Percentiles rank a stretch among this genome's conserved stretches.
Conservation (phyloP, 2,888 invertebrate species). For the Alsophila aescularia region DNA sequence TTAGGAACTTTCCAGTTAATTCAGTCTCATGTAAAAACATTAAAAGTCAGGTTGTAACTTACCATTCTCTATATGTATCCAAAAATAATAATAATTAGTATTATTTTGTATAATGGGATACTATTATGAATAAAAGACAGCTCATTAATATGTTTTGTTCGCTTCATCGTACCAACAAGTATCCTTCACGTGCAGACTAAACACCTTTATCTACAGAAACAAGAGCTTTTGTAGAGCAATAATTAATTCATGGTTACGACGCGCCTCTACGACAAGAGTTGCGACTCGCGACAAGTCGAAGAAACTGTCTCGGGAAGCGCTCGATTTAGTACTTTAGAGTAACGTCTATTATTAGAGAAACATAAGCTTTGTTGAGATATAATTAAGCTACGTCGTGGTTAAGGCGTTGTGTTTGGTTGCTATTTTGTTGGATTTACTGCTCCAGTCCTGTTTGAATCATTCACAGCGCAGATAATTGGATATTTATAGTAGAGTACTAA, state of each 20-base stretch:
- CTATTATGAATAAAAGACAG: no score
- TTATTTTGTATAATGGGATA: no score
- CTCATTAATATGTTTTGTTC: no score
- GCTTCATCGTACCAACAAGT: background rate
- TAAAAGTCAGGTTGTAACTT: no score
- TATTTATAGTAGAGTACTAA: background rate
- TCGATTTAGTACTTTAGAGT: background rate
- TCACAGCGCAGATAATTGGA: no score
- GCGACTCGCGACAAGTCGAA: conserved; percentile 37
- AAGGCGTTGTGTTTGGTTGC: no score
- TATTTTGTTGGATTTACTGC: no score
- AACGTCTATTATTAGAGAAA: conserved; percentile 1
- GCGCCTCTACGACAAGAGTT: conserved; percentile 17
- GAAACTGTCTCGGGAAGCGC: background rate
- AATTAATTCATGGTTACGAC: conserved; percentile 61
- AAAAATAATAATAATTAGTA: no score
- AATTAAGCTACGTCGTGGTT: background rate
- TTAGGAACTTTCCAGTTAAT: no score
- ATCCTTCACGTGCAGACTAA: conserved; percentile 33
- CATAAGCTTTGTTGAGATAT: background rate
- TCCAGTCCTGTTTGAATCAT: background rate
- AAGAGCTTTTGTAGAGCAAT: conserved; percentile 47
- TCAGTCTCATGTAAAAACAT: no score
- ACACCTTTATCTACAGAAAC: conserved; percentile 52
- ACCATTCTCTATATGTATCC: no score